Base-by-base conservation (phyloP, 1,140 invertebrate species). In the Aphelinus atriplicis region DNA sequence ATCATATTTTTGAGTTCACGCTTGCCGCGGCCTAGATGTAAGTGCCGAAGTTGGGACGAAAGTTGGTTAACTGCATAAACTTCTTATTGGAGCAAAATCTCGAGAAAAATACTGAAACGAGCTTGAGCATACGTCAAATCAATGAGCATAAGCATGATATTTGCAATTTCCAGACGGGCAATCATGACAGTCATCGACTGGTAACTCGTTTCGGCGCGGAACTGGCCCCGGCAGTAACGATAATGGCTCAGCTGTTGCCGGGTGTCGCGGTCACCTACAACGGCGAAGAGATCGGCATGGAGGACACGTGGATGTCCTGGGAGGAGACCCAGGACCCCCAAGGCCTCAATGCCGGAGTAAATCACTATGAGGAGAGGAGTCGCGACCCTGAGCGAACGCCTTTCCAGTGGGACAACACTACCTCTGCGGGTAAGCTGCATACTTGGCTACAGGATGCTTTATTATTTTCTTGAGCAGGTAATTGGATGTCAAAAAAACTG, bases 251-350 rank as follows among this genome's bases (percentile, higher is more conserved):
- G 51, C 80, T 94, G 0, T 80, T 95, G 45, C 93, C 93, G 42
- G 95, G 95, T 0, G 92, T 94, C 42, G 90, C 92, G 1, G 90
- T 95, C 3, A 92, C 92, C 60, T 96, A 95, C 83, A 93, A 95
- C 86, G 94, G 92, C 7, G 92, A 93, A 79, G 93, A 94, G 78
- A 89, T 93, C 46, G 92, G 89, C 3, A 95, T 95, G 92, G 81
- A 88, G 43, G 90, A 95, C 57, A 80, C 80, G 1, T 85, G 91
- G 26, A 90, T 75, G 87, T 78, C 83, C 4, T 92, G 87, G 87
- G 79, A 88, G 65, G 87, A 90, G 5, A 91, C 90, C 0, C 80
- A 89, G 46, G 91, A 92, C 85, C 91, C 91, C 0, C 86, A 88
- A 47, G 90, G 87, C 7, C 89, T 86, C 74, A 90, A 91, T 79